Percentiles rank a stretch among this genome's conserved stretches.
Conservation (phyloP, 1,140 invertebrate species). For the Dermatophagoides farinae region DNA sequence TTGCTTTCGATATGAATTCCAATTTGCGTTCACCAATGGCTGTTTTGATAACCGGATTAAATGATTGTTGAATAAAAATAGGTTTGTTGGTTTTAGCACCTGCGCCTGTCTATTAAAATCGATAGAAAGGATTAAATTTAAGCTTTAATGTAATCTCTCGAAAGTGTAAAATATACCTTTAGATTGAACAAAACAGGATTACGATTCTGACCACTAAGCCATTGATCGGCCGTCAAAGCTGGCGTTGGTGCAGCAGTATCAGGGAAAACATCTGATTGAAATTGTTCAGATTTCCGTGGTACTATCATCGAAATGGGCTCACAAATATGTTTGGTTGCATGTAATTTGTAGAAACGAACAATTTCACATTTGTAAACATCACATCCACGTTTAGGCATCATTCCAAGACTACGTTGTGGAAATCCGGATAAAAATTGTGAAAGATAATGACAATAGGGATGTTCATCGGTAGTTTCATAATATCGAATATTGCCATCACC, state of each 20-base stretch:
- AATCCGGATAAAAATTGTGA: constrained; percentile 75
- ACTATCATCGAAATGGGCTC: constrained; percentile 88
- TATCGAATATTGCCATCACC: constrained; percentile 84
- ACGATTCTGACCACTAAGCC: constrained; percentile 60
- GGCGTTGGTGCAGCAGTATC: constrained; percentile 65
- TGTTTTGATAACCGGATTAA: constrained; percentile 24
- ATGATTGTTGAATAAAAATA: constrained; percentile 32
- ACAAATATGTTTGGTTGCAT: constrained; percentile 59
- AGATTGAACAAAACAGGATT: constrained; percentile 61
- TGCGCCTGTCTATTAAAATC: constrained; percentile 28
- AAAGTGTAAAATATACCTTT: constrained; percentile 16
- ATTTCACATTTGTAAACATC: constrained; percentile 59
- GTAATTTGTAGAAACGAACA: constrained; percentile 75
- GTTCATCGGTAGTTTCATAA: constrained; percentile 68
- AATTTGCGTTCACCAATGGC: constrained; percentile 37
- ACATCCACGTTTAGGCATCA: constrained; percentile 82
- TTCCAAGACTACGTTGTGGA: constrained; percentile 65
- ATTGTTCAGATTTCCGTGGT: constrained; percentile 57
- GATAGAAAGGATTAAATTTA: not conserved
- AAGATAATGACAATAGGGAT: constrained; percentile 66
- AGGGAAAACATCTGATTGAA: constrained; percentile 77
- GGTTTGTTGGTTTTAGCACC: constrained; percentile 49
- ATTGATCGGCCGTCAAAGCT: constrained; percentile 61
- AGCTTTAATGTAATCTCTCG: not conserved
- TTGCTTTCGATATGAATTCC: constrained; percentile 56